These are phyloP conservation scores for Elephantulus edwardii DNA, from an alignment of 2,113 vertebrate genomes.

Conservation along the genomic window DNA sequence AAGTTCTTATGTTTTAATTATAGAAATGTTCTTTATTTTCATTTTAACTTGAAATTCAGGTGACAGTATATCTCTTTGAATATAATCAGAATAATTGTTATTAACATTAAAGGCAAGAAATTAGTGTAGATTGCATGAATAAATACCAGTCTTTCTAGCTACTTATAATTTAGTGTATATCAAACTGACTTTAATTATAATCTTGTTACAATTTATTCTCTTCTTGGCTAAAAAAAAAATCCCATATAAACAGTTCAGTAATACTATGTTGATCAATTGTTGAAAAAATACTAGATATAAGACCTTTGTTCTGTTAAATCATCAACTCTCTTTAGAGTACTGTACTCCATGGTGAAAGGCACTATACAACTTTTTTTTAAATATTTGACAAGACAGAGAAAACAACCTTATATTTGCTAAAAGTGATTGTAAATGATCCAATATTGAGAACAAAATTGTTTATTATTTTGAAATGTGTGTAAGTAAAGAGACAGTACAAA, in stretches of 20 bases:
- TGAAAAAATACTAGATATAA: background rate
- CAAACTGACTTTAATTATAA: slow-evolving; percentile 10
- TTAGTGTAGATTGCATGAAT: background rate
- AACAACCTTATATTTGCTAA: background rate
- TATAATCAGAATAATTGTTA: background rate
- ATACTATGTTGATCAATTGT: background rate
- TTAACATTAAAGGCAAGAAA: background rate
- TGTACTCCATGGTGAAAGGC: background rate
- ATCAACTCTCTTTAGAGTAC: background rate
- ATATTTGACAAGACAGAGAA: background rate
- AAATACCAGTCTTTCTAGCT: background rate
- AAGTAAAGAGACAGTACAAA: background rate
- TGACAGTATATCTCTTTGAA: background rate
- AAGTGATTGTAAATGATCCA: background rate
- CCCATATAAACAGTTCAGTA: background rate
- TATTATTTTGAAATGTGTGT: slow-evolving; percentile 13
- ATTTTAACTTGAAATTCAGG: slow-evolving; percentile 4
- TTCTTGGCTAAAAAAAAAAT: background rate
- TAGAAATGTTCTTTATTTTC: slow-evolving; percentile 20
- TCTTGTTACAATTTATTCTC: background rate
- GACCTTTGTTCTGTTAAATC: background rate
- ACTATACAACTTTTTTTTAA: background rate
- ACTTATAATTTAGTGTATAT: background rate
- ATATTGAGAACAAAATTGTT: background rate
- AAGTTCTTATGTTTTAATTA: too few species aligned